These are phyloP conservation scores for Brachirus orientalis DNA, from an alignment of 2,113 vertebrate genomes.

Conservation along the genomic window DNA sequence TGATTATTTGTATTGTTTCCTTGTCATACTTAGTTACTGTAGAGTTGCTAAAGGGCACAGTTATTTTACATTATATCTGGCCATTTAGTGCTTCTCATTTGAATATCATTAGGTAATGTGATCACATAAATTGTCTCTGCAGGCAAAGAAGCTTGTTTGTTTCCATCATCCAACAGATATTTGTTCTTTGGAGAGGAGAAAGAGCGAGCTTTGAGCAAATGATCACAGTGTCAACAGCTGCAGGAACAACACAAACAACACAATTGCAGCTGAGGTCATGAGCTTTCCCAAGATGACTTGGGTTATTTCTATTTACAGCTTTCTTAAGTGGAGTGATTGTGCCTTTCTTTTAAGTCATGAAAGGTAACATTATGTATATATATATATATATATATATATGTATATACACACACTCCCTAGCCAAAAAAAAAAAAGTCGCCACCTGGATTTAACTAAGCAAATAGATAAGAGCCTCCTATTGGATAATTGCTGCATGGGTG, in stretches of 20 bases:
- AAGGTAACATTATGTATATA: too few species aligned
- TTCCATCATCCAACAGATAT: conserved; percentile 12
- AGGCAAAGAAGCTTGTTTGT: conserved; percentile 25
- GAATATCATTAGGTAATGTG: conserved; percentile 24
- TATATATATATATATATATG: too few species aligned
- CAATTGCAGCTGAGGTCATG: neutral
- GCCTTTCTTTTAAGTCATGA: too few species aligned
- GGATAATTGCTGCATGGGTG: too few species aligned
- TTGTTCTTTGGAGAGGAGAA: neutral
- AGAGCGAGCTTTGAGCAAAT: conserved; percentile 7
- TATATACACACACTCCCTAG: too few species aligned
- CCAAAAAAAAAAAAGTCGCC: too few species aligned
- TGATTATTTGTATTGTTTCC: too few species aligned
- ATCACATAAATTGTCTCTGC: conserved; percentile 16
- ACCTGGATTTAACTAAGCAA: too few species aligned
- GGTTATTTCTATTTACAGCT: neutral
- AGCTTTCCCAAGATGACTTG: neutral
- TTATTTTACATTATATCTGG: conserved; percentile 15
- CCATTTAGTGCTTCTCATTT: conserved; percentile 11
- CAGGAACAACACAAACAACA: neutral
- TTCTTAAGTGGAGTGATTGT: too few species aligned
- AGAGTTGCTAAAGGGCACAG: conserved; percentile 1
- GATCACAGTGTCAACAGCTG: neutral
- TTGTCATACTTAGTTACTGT: neutral
- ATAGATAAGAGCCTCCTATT: too few species aligned